Evolutionary conservation across 2,888 invertebrate species (phyloP).

Genomic region (Synanthedon andrenaeformis): DNA sequence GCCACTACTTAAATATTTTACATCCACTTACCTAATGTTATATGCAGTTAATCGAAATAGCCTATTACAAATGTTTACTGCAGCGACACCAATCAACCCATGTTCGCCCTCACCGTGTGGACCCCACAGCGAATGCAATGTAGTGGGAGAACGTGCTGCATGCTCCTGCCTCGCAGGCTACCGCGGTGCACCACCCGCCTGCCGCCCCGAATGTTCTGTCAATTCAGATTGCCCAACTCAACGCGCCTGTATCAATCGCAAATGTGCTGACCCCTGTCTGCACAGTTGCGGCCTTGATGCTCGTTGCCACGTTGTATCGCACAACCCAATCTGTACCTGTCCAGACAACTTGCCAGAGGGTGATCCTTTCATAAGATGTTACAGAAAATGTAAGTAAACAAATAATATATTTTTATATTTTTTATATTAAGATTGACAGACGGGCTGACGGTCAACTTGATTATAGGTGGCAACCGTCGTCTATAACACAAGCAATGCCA

Average conservation of each 20-base stretch:
- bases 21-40: too few species aligned
- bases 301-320: constrained; percentile 81
- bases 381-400: constrained; percentile 44
- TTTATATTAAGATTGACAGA: too few species aligned
- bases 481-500: too few species aligned
- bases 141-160: constrained; percentile 76
- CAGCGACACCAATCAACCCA: constrained; percentile 61
- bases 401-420: neutral
- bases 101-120: constrained; percentile 84
- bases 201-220: constrained; percentile 81
- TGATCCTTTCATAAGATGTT: constrained; percentile 82
- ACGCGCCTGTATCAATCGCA: constrained; percentile 80
- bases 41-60: too few species aligned
- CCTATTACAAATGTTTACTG: neutral
- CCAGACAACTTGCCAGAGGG: constrained; percentile 75
- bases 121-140: constrained; percentile 79
- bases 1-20: too few species aligned
- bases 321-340: constrained; percentile 84
- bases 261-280: constrained; percentile 81
- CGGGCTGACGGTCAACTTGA: too few species aligned
- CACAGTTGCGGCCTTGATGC: constrained; percentile 84
- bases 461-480: too few species aligned
- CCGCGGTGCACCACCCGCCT: constrained; percentile 79
- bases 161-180: constrained; percentile 80
- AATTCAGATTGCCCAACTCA: constrained; percentile 81